Evolutionary conservation across 2,113 vertebrate species (phyloP).

Genomic region (Alces alces): DNA sequence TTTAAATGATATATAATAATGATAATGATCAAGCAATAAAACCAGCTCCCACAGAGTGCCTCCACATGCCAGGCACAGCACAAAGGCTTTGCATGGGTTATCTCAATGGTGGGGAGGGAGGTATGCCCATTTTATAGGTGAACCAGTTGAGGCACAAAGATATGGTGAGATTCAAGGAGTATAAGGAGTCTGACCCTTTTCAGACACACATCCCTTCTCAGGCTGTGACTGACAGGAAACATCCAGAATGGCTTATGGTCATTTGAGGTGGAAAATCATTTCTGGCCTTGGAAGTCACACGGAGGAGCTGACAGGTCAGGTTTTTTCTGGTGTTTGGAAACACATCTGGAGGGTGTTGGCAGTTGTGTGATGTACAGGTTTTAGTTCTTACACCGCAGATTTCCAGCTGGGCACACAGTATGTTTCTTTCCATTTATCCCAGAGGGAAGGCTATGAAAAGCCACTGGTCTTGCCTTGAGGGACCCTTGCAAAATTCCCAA

Average conservation of each 20-base stretch:
- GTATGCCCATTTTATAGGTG: not conserved
- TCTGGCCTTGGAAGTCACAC: not conserved
- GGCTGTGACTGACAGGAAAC: not conserved
- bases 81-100: not conserved
- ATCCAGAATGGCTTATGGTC: not conserved
- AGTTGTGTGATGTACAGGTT: too few relatives aligned
- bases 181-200: not conserved
- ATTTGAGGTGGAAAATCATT: fast-evolving
- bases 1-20: not conserved
- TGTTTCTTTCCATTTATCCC: not conserved
- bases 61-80: not conserved
- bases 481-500: not conserved
- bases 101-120: not conserved
- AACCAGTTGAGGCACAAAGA: not conserved
- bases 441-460: not conserved
- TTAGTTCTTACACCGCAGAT: not conserved
- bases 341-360: fast-evolving
- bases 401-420: fast-evolving
- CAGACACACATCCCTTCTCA: not conserved
- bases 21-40: not conserved
- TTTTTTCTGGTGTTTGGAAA: fast-evolving
- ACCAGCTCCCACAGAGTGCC: fast-evolving
- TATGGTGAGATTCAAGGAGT: not conserved
- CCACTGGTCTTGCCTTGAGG: not conserved
- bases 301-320: fast-evolving